Conservation (phyloP, 1,140 invertebrate genomes). For the Brachionus plicatilis region DNA sequence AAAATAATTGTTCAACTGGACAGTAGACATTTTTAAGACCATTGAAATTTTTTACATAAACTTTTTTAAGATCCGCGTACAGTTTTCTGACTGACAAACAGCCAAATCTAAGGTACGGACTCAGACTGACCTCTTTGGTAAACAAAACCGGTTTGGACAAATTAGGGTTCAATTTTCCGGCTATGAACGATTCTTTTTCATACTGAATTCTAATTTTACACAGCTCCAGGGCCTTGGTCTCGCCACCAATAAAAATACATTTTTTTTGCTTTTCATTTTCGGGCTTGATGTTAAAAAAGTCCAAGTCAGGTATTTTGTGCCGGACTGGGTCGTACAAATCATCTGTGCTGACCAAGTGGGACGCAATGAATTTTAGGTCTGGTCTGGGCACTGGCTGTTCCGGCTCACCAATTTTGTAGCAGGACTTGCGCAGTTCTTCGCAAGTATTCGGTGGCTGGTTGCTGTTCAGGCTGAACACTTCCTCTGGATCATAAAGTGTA, state of each 20-base stretch:
- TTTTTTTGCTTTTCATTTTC: constrained; percentile 47
- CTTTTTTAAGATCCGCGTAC: constrained; percentile 48
- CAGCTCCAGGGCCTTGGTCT: constrained; percentile 46
- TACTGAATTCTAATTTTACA: constrained; percentile 44
- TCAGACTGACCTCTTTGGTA: constrained; percentile 65
- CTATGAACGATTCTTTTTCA: constrained; percentile 48
- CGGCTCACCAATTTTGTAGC: constrained; percentile 61
- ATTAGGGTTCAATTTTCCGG: constrained; percentile 63
- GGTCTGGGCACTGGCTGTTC: constrained; percentile 59
- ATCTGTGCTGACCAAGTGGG: not conserved
- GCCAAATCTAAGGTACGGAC: constrained; percentile 63
- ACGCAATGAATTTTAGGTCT: constrained; percentile 50
- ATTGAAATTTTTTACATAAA: constrained; percentile 42
- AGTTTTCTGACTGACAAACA: constrained; percentile 53
- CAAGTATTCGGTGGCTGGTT: constrained; percentile 50
- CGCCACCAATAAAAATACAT: constrained; percentile 47
- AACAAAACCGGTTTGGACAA: constrained; percentile 65
- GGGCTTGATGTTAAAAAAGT: constrained; percentile 43
- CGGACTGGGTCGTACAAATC: not conserved
- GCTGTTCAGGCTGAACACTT: constrained; percentile 48
- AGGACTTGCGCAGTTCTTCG: constrained; percentile 47
- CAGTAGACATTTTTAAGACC: not conserved
- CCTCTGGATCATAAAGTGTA: constrained; percentile 52
- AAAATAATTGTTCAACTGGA: constrained; percentile 35
- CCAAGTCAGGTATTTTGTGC: constrained; percentile 12